Conservation (phyloP, 2,113 vertebrate genomes). For the Eurystomus gularis region DNA sequence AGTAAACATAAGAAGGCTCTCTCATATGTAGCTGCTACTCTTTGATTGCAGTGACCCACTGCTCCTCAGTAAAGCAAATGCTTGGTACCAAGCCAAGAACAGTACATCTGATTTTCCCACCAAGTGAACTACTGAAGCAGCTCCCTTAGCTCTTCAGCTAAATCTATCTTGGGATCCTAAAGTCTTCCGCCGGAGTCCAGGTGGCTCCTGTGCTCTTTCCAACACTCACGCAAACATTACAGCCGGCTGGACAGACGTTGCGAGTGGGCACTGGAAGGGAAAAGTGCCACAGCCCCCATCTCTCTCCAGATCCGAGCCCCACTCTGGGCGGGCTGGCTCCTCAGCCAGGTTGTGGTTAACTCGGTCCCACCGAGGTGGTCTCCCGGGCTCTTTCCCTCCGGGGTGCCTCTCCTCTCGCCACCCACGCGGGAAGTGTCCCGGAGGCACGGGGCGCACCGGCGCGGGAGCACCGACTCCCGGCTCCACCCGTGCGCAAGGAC, state of each 20-base stretch:
- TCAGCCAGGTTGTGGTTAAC: rapidly evolving
- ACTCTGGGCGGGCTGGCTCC: not conserved
- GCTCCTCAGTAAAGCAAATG: not conserved
- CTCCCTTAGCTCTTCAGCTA: conserved; percentile 12
- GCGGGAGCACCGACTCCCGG: not conserved
- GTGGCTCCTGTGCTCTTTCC: not conserved
- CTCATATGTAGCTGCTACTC: not conserved
- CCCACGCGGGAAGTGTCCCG: not conserved
- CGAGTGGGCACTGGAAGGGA: not conserved
- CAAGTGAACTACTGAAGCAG: conserved; percentile 18
- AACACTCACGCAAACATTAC: not conserved
- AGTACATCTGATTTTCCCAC: conserved; percentile 54
- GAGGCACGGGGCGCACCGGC: not conserved
- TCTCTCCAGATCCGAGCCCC: not conserved
- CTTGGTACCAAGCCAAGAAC: conserved; percentile 17
- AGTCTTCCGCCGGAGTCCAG: not conserved
- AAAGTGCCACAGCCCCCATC: not conserved
- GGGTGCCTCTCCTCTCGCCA: not conserved
- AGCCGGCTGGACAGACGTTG: not conserved
- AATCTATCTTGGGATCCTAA: not conserved
- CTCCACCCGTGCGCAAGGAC: not conserved
- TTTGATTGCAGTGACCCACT: not conserved
- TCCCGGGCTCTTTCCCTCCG: not conserved
- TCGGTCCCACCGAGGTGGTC: not conserved
- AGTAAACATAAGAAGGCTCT: not conserved